These are phyloP conservation scores for Odontomachus brunneus DNA, from an alignment of 1,140 invertebrate genomes.

Conservation along the genomic window DNA sequence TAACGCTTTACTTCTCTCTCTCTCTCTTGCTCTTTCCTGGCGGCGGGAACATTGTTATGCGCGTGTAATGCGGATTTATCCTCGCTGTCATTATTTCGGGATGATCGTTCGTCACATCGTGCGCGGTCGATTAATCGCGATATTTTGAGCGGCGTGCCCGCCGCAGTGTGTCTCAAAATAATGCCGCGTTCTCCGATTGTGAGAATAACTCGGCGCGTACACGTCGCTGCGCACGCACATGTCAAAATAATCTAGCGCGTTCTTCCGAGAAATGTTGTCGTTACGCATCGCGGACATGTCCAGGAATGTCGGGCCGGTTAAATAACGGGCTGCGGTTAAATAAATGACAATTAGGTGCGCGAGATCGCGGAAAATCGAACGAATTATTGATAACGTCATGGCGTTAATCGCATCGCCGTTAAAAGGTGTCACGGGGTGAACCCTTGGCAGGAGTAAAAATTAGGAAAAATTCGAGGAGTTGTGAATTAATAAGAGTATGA, in stretches of 20 bases:
- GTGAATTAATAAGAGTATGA: too few relatives aligned
- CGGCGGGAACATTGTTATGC: conserved; percentile 1
- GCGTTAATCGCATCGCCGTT: too few relatives aligned
- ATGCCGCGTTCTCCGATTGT: conserved; percentile 33
- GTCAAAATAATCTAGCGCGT: conserved; percentile 33
- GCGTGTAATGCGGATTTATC: conserved; percentile 32
- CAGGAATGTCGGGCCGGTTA: conserved; percentile 9
- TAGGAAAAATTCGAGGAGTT: too few relatives aligned
- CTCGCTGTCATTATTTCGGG: conserved; percentile 43
- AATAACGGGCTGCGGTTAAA: too few relatives aligned
- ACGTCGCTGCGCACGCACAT: not conserved
- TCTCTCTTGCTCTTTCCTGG: not conserved
- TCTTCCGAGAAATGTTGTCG: conserved; percentile 11
- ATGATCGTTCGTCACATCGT: conserved; percentile 22
- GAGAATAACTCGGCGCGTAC: conserved; percentile 8
- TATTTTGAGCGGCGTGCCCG: conserved; percentile 28
- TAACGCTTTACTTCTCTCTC: conserved; percentile 11
- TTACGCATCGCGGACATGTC: not conserved
- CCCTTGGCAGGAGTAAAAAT: too few relatives aligned
- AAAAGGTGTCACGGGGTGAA: too few relatives aligned
- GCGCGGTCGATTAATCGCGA: conserved; percentile 39
- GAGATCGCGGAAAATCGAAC: too few relatives aligned
- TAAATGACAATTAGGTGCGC: too few relatives aligned
- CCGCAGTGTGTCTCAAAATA: conserved; percentile 37
- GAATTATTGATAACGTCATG: not conserved